Base-by-base conservation (phyloP, 2,113 vertebrate species). In the Morone chrysops region DNA sequence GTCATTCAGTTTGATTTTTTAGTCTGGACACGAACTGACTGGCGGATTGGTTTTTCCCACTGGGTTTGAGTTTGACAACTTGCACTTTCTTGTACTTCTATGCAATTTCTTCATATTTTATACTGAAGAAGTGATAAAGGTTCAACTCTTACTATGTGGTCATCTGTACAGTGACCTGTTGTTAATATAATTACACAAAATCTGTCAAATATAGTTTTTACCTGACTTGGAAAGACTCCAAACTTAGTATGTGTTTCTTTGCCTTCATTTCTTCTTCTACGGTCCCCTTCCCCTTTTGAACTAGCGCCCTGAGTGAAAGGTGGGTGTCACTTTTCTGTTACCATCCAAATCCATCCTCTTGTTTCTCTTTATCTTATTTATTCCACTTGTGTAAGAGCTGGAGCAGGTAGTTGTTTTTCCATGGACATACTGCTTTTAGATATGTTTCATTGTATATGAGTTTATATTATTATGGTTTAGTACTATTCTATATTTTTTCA, bases 1-100 rank as follows among this genome's bases (percentile, higher is more conserved):
- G 70, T 78, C 40, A 65, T 59, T 70, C 78, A 67, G n/a, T 75
- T 69, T 62, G 5, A 79, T 57, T 43, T 43, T 48, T 63, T 56
- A 47, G 60, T 78, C 62, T 70, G 71, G 51, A 53, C 70, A 63
- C 20, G 18, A 54, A 31, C 18, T 36, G 63, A 67, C 11, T 1
- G n/a, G 38, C 0, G 6, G 25, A 80, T 66, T 10, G 40, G 77
- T 84, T 78, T 57, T 41, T 62, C 56, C 59, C 48, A 17, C 40
- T 45, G 7, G 54, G 41, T 61, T 22, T 70, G 57, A 70, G 16
- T 47, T 54, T 60, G 72, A 77, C 73, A 63, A 20, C n/a, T 38
- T 59, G 7, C 59, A 65, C 48, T 12, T 7, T 20, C n/a, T 38
- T 59, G 7, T 53, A 65, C 48, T 12, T 7, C 16, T 18, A 2